Evolutionary conservation across 2,888 invertebrate genomes (phyloP).

Genomic region (Ryuthela nishihirai): DNA sequence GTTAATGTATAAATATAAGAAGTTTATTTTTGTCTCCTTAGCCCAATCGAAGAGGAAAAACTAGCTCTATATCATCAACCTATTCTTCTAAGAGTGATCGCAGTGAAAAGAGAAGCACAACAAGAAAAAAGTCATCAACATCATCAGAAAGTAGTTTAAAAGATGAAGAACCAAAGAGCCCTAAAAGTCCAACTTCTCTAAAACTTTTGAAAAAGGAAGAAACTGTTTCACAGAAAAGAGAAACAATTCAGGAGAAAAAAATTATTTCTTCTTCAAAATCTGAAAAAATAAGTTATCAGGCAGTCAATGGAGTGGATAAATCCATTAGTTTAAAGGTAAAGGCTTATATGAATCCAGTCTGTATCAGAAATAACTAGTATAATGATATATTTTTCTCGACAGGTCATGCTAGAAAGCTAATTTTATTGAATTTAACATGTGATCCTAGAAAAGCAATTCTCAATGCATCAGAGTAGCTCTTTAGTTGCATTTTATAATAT

Average conservation of each 20-base stretch:
- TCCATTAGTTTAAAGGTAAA: conserved; percentile 24
- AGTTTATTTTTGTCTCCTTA: neutral
- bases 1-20: neutral
- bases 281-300: conserved; percentile 26
- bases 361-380: too few species aligned
- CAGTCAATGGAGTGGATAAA: conserved; percentile 25
- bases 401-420: too few species aligned
- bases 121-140: too few species aligned
- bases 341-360: too few species aligned
- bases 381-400: too few species aligned
- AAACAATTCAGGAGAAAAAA: conserved; percentile 11
- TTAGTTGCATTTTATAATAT: too few species aligned
- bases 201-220: too few species aligned
- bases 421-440: too few species aligned
- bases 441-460: too few species aligned
- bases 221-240: conserved; percentile 19
- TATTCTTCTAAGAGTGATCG: conserved; percentile 24
- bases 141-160: conserved; percentile 10
- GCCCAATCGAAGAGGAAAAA: conserved; percentile 18
- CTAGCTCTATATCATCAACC: conserved; percentile 23
- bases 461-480: too few species aligned
- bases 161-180: conserved; percentile 8
- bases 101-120: conserved; percentile 24
- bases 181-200: conserved; percentile 9
- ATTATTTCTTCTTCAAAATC: conserved; percentile 4